Base-by-base conservation (phyloP, 1,140 invertebrate genomes). In the Drosophila teissieri region DNA sequence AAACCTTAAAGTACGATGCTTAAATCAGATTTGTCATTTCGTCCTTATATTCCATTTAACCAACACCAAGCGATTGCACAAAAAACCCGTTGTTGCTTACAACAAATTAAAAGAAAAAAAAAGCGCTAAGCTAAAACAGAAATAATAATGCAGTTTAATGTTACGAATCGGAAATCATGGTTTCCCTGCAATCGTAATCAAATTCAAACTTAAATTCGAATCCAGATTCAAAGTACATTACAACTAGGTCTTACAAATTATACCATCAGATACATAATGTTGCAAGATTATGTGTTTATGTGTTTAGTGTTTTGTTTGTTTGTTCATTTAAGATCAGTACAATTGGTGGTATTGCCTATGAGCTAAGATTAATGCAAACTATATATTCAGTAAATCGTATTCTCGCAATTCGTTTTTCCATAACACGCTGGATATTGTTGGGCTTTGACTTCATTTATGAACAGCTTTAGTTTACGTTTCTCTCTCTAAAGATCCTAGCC, bases 31-130 rank as follows among this genome's bases (percentile, higher is more conserved):
- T 40, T 54, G 14, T 64, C 49, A 60, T 62, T 22, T 22, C 54
- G 62, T 44, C 51, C 22, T 73, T 78, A 68, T 67, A 70, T 74
- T 70, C 36, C 63, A 52, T 69, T 69, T 68, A 56, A 91, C 90
- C 90, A 90, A 91, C 90, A 91, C 90, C 90, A 90, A 89, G 80
- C 85, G 90, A 91, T 91, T 91, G 90, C 90, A 91, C 90, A 91
- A 91, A 83, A 82, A 91, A 91, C 90, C 90, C 90, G 90, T 91
- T 91, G 83, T 85, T 90, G 84, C 84, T 89, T 89, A 89, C 46
- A 88, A 57, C 70, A 80, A 84, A 57, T 70, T 68, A 70, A 68
- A 63, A 68, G 75, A 56, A 36, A 74, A 84, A 89, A 86, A 80
- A 86, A 84, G 55, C 39, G 53, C 45, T 53, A 45, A 19, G 24